Evolutionary conservation across 2,797 vertebrate genomes (phyloP).

Genomic region (Catharus ustulatus): DNA sequence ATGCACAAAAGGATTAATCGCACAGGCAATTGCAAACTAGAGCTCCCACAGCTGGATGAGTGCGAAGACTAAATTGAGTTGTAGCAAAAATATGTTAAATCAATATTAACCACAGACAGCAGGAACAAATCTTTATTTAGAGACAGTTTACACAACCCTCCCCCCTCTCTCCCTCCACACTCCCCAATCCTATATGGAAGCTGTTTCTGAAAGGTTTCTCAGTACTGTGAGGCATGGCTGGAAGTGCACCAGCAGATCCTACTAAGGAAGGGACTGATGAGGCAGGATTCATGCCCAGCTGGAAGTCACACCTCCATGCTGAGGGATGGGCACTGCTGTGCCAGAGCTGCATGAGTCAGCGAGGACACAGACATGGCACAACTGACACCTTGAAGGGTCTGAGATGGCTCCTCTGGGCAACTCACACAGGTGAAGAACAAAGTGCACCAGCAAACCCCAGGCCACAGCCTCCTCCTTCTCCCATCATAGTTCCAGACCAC

Average conservation of each 20-base stretch:
- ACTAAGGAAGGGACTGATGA: neutral
- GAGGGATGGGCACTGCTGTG: neutral
- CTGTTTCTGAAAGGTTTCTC: neutral
- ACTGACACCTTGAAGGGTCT: neutral
- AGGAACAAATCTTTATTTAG: conserved; percentile 23
- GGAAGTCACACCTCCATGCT: accelerated
- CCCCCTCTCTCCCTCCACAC: neutral
- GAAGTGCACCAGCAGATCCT: neutral
- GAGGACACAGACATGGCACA: accelerated
- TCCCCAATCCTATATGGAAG: neutral
- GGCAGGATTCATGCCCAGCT: neutral
- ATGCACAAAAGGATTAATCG: conserved; percentile 17
- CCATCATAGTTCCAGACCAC: neutral
- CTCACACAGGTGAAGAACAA: neutral
- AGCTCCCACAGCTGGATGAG: conserved; percentile 18
- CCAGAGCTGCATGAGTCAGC: accelerated
- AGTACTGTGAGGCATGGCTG: neutral
- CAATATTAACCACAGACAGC: neutral
- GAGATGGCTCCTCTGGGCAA: neutral
- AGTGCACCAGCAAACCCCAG: neutral
- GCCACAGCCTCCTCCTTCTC: neutral
- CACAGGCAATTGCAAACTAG: conserved; percentile 10
- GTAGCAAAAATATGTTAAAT: conserved; percentile 42
- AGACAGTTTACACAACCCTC: neutral
- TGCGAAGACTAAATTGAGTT: conserved; percentile 23